Base-by-base conservation (phyloP, 1,140 invertebrate genomes). In the Cotesia vestalis region DNA sequence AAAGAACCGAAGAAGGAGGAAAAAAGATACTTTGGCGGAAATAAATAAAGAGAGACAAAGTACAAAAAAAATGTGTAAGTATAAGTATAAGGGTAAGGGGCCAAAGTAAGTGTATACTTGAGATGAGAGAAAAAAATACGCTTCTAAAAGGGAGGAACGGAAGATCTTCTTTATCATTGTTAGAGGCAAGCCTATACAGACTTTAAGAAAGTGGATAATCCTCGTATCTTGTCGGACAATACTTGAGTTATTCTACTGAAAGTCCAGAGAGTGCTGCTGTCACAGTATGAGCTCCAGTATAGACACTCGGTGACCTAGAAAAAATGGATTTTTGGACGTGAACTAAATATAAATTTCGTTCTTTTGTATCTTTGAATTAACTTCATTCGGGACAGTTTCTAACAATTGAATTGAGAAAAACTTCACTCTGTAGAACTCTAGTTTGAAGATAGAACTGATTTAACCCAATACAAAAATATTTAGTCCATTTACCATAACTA, bases 41-140 rank as follows among this genome's bases (percentile, higher is more conserved):
- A 46, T 46, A 46, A 46, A 11, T 9, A 11, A 46, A 46, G 40
- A 46, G 11, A 46, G 11, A 46, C 3, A 62, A 72, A 20, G 14
- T 27, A 27, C 1, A 3, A 46, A 72, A 62, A 62, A 70, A 17
- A 38, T 40, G n/a, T 38, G 35, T 34, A 34, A 53, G 20, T 9
- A 46, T 46, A 11, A 11, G 11, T 9, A 46, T 9, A 69, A 27
- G 62, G 66, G 60, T 9, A 72, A 72, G 55, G 51, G 67, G 62
- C 61, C 71, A 75, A 72, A 75, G 74, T 72, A 64, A 75, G 66
- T 53, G 70, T 69, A 64, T 51, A 46, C 70, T 69, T 52, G 36
- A 59, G 66, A 38, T 67, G 35, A 46, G 17, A 27, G 55, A 52
- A 61, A 36, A 68, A 53, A 74, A 71, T 71, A 27, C 6, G 38